Percentiles rank a stretch among this genome's conserved stretches.
phyloP scores from a whole-genome alignment of 2,113 vertebrate species.

The Phyllostomus hastatus region DNA sequence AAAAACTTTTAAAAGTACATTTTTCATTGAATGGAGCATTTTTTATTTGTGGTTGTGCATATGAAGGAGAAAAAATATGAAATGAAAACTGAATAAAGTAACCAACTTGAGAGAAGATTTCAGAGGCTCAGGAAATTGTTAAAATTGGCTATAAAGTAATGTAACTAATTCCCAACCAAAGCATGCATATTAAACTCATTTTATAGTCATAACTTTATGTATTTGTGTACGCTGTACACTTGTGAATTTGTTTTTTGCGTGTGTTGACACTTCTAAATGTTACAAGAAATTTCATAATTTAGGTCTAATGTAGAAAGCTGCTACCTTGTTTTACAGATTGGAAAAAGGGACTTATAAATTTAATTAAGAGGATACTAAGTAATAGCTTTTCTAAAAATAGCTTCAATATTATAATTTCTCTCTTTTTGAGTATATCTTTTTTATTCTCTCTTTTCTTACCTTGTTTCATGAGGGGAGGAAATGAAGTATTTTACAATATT shows the following conservation, averaged over 20 bases:
- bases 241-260: not conserved
- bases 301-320: not conserved
- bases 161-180: not conserved
- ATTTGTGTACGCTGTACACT: not conserved
- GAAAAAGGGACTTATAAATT: not conserved
- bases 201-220: not conserved
- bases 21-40: not conserved
- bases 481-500: not conserved
- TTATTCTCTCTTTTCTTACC: not conserved
- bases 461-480: not conserved
- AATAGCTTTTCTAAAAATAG: not conserved
- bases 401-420: not conserved
- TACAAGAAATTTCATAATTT: not conserved
- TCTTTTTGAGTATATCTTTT: not conserved
- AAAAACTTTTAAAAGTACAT: not conserved
- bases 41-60: not conserved
- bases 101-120: not conserved
- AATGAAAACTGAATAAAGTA: not conserved
- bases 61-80: not conserved
- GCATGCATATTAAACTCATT: not conserved
- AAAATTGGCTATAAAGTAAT: not conserved
- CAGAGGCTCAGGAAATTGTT: not conserved
- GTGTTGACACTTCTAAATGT: not conserved
- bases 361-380: not conserved
- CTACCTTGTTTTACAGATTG: not conserved